A percentile compares a stretch with the other conserved stretches of the same genome.
Conservation (phyloP, 2,797 vertebrate genomes). For the Heliangelus exortis region DNA sequence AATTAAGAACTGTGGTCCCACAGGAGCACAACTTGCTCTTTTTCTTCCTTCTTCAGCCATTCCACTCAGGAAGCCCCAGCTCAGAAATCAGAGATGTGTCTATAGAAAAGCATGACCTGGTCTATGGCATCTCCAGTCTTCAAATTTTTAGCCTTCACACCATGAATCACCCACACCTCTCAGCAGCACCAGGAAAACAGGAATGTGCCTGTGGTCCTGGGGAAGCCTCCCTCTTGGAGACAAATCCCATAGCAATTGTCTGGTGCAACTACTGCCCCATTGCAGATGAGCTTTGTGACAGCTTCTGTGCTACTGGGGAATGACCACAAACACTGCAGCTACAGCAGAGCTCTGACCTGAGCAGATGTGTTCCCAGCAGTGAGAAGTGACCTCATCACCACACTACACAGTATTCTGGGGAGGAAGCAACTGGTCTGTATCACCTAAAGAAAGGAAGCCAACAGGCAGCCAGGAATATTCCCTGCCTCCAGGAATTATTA, state of each 20-base stretch:
- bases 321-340: neutral
- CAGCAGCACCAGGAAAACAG: neutral
- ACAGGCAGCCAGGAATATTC: neutral
- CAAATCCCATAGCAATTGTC: neutral
- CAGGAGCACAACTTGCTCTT: neutral
- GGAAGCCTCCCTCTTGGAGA: neutral
- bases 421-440: neutral
- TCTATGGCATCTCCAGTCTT: neutral
- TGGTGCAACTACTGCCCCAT: neutral
- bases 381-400: neutral
- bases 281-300: neutral
- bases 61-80: neutral
- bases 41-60: neutral
- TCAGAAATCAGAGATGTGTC: neutral
- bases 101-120: accelerated
- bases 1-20: neutral
- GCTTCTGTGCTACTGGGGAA: neutral
- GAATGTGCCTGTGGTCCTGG: neutral
- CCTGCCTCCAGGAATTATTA: neutral
- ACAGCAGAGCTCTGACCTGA: neutral
- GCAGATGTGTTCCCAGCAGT: neutral
- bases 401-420: neutral
- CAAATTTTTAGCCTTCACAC: neutral
- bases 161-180: neutral
- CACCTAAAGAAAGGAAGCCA: neutral